phyloP scores from a whole-genome alignment of 92 coral and sea anemone species.

The Heliopora coerulea region DNA sequence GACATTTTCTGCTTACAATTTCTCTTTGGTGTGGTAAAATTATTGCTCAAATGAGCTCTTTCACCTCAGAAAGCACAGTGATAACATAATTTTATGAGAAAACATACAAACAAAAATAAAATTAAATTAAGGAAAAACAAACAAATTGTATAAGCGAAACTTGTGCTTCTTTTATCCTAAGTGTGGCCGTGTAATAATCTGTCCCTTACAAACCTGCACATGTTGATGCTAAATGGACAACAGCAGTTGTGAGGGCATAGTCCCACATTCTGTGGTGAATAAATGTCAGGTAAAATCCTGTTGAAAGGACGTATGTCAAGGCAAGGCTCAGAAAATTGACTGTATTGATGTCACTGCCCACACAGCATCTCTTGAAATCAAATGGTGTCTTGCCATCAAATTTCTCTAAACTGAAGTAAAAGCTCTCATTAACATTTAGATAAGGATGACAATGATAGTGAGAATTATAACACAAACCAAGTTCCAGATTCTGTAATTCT shows the following conservation, averaged over 20 bases:
- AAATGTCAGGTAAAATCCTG: slow-evolving; percentile 69
- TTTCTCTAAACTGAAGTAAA: slow-evolving; percentile 53
- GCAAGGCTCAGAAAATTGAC: slow-evolving; percentile 69
- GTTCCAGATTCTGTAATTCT: too few relatives aligned
- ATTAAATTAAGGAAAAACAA: too few relatives aligned
- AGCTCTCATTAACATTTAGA: too few relatives aligned
- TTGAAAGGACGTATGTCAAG: slow-evolving; percentile 65
- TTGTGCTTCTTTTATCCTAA: too few relatives aligned
- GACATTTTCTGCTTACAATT: too few relatives aligned
- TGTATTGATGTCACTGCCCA: slow-evolving; percentile 50
- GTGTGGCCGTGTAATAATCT: background rate
- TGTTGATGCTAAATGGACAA: slow-evolving; percentile 67
- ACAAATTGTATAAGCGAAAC: too few relatives aligned
- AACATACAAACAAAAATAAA: background rate
- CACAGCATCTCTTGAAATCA: slow-evolving; percentile 79
- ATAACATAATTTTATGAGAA: too few relatives aligned
- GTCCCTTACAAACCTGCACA: slow-evolving; percentile 73
- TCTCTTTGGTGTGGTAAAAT: too few relatives aligned
- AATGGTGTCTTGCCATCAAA: slow-evolving; percentile 93
- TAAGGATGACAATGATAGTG: too few relatives aligned
- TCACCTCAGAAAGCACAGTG: too few relatives aligned
- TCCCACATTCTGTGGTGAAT: slow-evolving; percentile 82
- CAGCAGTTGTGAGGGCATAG: slow-evolving; percentile 73
- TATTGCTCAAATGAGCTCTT: too few relatives aligned
- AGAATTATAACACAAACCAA: too few relatives aligned